Conservation (phyloP, 2,888 invertebrate species). For the Trichacis sp. region DNA sequence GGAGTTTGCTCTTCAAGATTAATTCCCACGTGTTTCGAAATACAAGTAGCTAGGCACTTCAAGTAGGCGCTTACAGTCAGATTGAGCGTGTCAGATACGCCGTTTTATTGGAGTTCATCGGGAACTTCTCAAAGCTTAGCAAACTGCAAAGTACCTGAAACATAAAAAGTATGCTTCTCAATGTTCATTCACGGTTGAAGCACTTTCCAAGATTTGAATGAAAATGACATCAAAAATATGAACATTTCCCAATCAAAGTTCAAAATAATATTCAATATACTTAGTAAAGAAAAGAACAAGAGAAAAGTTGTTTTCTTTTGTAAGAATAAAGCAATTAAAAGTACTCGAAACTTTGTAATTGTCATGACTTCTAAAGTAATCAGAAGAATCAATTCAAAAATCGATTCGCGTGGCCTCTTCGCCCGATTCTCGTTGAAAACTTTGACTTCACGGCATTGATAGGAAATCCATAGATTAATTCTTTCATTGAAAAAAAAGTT, state of each 20-base stretch:
- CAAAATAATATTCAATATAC: no score
- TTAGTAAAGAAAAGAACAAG: no score
- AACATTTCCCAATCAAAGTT: no score
- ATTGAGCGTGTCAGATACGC: constrained; percentile 13
- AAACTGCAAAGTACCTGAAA: constrained; percentile 5
- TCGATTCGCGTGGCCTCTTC: not conserved
- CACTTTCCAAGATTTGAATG: no score
- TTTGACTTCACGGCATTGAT: not conserved
- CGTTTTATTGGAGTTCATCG: constrained; percentile 8
- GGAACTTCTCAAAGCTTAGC: not conserved
- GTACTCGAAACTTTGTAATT: not conserved
- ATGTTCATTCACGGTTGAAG: not conserved
- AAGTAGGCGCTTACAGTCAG: constrained; percentile 7
- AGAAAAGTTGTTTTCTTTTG: not conserved
- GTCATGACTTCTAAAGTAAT: not conserved
- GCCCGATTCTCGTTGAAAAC: not conserved
- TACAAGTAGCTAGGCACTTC: not conserved
- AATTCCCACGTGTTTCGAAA: not conserved
- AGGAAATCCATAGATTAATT: constrained; percentile 1
- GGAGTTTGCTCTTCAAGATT: not conserved
- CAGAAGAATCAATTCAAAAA: not conserved
- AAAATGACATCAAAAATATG: no score
- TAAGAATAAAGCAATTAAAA: not conserved
- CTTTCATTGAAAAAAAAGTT: not conserved
- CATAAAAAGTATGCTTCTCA: constrained; percentile 1